Percentiles rank a stretch among this genome's conserved stretches.
Evolutionary conservation across 2,888 invertebrate genomes (phyloP).

Genomic region (Eilema depressum): DNA sequence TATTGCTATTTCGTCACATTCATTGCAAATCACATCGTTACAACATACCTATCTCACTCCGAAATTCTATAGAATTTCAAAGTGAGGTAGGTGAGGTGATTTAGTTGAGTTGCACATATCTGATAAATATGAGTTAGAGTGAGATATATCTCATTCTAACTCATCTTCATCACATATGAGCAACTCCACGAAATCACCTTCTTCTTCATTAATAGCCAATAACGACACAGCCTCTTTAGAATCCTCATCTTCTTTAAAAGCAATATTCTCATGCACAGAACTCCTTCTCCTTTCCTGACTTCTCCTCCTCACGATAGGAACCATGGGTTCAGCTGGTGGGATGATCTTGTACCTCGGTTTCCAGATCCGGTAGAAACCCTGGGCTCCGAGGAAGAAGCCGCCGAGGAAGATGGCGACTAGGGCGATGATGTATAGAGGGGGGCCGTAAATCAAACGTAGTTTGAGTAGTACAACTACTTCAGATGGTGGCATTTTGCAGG

Average conservation of each 20-base stretch:
- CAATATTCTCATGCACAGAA: slow-evolving; percentile 66
- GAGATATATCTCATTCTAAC: slow-evolving; percentile 29
- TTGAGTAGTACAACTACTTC: slow-evolving; percentile 76
- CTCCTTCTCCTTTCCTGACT: slow-evolving; percentile 59
- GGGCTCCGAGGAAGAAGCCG: slow-evolving; percentile 78
- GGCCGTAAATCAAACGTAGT: slow-evolving; percentile 82
- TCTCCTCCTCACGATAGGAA: slow-evolving; percentile 47
- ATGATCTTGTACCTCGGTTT: slow-evolving; percentile 71
- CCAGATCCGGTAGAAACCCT: slow-evolving; percentile 69
- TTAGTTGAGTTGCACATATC: no score
- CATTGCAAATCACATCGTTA: neutral
- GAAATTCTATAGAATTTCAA: no score
- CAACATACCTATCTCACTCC: slow-evolving; percentile 18
- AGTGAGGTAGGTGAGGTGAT: no score
- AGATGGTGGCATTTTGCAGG: slow-evolving; percentile 74
- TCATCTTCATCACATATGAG: slow-evolving; percentile 52
- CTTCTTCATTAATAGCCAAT: slow-evolving; percentile 71
- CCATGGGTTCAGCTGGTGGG: slow-evolving; percentile 44
- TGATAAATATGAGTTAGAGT: no score
- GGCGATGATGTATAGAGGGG: slow-evolving; percentile 79
- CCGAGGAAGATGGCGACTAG: slow-evolving; percentile 77
- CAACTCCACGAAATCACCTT: slow-evolving; percentile 64
- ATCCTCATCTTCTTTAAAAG: slow-evolving; percentile 60
- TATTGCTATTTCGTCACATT: neutral
- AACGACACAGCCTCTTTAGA: slow-evolving; percentile 74